phyloP scores from a whole-genome alignment of 37 sponge, comb jelly and placozoan genomes.

The Crambe crambe region DNA sequence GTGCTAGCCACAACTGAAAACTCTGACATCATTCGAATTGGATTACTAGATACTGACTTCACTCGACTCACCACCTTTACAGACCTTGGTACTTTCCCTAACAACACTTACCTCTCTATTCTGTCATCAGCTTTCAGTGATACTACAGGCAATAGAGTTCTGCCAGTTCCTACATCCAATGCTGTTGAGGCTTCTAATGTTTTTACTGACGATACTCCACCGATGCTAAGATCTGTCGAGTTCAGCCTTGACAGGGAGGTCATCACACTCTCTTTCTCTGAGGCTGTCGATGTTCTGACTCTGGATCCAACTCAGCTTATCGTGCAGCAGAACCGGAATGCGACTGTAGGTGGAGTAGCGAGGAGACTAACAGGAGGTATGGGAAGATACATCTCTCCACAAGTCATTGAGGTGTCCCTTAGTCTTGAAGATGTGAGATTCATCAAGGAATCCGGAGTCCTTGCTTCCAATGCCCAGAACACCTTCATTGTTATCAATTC shows the following conservation, averaged over 20 bases:
- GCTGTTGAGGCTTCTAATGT: conserved; percentile 56
- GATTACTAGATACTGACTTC: conserved; percentile 74
- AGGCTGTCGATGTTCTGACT: conserved; percentile 65
- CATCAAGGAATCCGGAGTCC: conserved; percentile 45
- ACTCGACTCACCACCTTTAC: conserved; percentile 31
- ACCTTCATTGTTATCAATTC: conserved; percentile 62
- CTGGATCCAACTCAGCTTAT: conserved; percentile 59
- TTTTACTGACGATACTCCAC: conserved; percentile 38
- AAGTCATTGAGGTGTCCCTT: conserved; percentile 48
- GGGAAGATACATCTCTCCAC: conserved; percentile 51
- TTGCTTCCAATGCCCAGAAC: conserved; percentile 42
- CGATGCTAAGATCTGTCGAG: conserved; percentile 29
- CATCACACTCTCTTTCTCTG: conserved; percentile 70
- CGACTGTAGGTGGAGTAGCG: conserved; percentile 31
- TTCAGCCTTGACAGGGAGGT: conserved; percentile 55
- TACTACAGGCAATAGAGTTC: conserved; percentile 71
- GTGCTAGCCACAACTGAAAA: conserved; percentile 31
- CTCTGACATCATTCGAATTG: conserved; percentile 54
- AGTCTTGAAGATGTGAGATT: conserved; percentile 53
- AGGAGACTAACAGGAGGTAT: conserved; percentile 49
- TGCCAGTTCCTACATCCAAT: conserved; percentile 31
- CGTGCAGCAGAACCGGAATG: conserved; percentile 55
- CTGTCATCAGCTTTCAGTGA: conserved; percentile 46
- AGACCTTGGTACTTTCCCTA: conserved; percentile 47
- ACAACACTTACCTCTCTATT: conserved; percentile 59